These are phyloP conservation scores for Ivindomyrus marchei DNA, from an alignment of 2,113 vertebrate species.

Conservation along the genomic window DNA sequence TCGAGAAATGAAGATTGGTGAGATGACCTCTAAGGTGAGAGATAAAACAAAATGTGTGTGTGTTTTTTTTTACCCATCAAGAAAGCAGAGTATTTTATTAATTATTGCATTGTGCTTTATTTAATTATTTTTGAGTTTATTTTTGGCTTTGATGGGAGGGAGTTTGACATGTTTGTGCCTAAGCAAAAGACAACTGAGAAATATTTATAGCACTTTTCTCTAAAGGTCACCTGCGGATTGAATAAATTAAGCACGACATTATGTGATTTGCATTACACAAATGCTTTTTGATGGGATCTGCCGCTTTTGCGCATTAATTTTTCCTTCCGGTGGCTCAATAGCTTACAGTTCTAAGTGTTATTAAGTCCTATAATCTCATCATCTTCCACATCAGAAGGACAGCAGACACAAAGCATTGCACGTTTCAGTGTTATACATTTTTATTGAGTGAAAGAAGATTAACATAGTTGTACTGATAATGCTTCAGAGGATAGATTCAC, in stretches of 20 bases:
- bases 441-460: constrained; percentile 1
- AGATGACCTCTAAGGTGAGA: not conserved
- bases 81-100: not conserved
- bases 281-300: constrained; percentile 13
- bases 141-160: not conserved
- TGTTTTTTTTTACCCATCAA: not conserved
- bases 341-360: constrained; percentile 14
- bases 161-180: not conserved
- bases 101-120: not conserved
- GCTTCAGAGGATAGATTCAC: not conserved
- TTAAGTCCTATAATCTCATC: constrained; percentile 15
- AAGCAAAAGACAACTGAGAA: constrained; percentile 21
- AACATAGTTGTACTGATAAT: not conserved
- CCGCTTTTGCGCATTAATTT: constrained; percentile 9
- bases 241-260: constrained; percentile 29
- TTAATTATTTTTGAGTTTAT: not conserved
- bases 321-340: constrained; percentile 1
- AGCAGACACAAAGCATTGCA: not conserved
- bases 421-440: not conserved
- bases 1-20: not conserved
- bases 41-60: not conserved
- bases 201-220: constrained; percentile 25
- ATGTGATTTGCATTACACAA: constrained; percentile 26
- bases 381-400: not conserved
- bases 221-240: constrained; percentile 30